Evolutionary conservation across 1,140 invertebrate species (phyloP).

Genomic region (Drosophila sulfurigaster): DNA sequence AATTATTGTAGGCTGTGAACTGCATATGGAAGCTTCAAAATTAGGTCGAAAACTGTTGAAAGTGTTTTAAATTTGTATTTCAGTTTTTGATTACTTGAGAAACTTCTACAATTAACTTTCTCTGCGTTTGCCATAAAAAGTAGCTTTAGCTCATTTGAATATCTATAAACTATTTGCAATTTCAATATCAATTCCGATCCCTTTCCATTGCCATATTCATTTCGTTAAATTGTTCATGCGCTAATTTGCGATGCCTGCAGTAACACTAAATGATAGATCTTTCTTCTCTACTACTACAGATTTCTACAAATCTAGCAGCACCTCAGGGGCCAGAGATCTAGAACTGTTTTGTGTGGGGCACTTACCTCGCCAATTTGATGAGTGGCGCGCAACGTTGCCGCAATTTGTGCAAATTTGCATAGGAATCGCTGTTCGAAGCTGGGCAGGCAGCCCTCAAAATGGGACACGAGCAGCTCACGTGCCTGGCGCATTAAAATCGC

Average conservation of each 20-base stretch:
- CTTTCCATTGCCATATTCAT: constrained; percentile 9
- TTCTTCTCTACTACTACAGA: background rate
- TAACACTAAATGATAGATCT: constrained; percentile 50
- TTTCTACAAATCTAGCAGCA: background rate
- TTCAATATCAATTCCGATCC: background rate
- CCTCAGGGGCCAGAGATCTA: background rate
- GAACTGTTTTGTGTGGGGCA: constrained; percentile 28
- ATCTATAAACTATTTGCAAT: constrained; percentile 12
- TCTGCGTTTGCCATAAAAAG: constrained; percentile 10
- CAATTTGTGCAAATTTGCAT: constrained; percentile 87
- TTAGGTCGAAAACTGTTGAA: background rate
- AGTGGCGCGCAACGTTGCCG: constrained; percentile 85
- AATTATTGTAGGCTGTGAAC: background rate
- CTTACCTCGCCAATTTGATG: constrained; percentile 83
- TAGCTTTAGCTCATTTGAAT: constrained; percentile 13
- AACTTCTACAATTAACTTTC: constrained; percentile 1
- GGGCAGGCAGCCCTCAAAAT: constrained; percentile 88
- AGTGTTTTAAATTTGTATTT: too few species aligned
- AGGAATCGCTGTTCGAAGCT: constrained; percentile 88
- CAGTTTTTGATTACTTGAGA: background rate
- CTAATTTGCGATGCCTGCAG: constrained; percentile 46
- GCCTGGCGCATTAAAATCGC: constrained; percentile 88
- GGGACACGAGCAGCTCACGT: constrained; percentile 88
- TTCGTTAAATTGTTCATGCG: constrained; percentile 44
- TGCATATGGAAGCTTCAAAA: background rate